Conservation (phyloP, 2,113 vertebrate species). For the Oreocharis arfaki region DNA sequence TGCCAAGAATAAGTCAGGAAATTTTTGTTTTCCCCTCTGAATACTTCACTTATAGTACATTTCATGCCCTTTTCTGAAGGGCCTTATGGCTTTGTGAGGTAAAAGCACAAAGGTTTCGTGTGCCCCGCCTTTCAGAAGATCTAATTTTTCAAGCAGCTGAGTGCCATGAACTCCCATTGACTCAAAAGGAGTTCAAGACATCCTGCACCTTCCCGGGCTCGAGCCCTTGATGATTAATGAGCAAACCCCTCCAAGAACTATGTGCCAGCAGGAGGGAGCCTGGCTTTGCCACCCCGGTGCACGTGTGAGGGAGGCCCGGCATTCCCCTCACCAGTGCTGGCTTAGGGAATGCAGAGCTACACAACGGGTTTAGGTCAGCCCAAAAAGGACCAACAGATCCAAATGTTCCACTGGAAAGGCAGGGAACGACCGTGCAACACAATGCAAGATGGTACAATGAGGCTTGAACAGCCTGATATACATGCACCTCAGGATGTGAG, state of each 20-base stretch:
- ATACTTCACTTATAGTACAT: conserved; percentile 62
- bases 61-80: conserved; percentile 19
- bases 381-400: neutral
- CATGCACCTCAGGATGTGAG: accelerated
- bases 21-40: conserved; percentile 61
- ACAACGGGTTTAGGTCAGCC: accelerated
- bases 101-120: neutral
- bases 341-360: neutral
- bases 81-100: conserved; percentile 51
- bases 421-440: neutral
- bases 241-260: neutral
- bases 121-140: neutral
- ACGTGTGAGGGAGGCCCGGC: accelerated
- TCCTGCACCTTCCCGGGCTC: neutral
- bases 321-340: accelerated
- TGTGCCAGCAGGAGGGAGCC: accelerated
- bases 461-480: neutral
- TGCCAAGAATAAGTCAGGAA: conserved; percentile 69
- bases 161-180: neutral
- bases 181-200: neutral
- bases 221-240: neutral
- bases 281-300: accelerated
- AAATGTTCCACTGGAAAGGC: neutral
- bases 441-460: accelerated
- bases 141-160: neutral